Evolutionary conservation across 2,888 invertebrate species (phyloP).

Genomic region (Sinelater perroti): DNA sequence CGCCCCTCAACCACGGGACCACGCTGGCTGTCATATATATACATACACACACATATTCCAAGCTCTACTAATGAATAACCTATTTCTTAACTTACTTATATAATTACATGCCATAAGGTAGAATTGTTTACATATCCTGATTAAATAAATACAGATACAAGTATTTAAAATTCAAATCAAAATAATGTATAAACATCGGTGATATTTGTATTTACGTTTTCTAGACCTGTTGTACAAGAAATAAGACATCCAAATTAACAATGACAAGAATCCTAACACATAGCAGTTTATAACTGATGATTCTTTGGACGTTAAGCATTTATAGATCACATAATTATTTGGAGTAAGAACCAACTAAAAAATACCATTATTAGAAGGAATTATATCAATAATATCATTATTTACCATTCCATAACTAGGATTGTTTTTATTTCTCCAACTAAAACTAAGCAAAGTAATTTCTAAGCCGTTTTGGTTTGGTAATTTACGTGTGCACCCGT

Average conservation of each 20-base stretch:
- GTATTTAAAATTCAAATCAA: too few relatives aligned
- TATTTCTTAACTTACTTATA: too few relatives aligned
- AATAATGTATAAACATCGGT: slow-evolving; percentile 43
- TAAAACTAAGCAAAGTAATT: slow-evolving; percentile 92
- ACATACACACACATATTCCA: too few relatives aligned
- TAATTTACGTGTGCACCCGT: slow-evolving; percentile 76
- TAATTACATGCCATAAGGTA: too few relatives aligned
- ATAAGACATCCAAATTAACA: slow-evolving; percentile 57
- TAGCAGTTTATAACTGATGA: slow-evolving; percentile 74
- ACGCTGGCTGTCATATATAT: too few relatives aligned
- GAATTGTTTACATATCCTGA: too few relatives aligned
- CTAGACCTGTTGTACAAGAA: slow-evolving; percentile 41
- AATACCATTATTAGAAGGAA: too few relatives aligned
- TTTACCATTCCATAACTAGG: slow-evolving; percentile 91
- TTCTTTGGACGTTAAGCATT: slow-evolving; percentile 87
- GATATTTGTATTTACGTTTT: slow-evolving; percentile 48
- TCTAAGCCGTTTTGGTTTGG: slow-evolving; percentile 68
- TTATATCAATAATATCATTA: too few relatives aligned
- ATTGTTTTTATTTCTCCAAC: slow-evolving; percentile 92
- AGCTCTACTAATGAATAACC: too few relatives aligned
- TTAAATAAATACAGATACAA: too few relatives aligned
- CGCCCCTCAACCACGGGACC: too few relatives aligned
- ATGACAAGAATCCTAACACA: slow-evolving; percentile 64
- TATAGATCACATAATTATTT: slow-evolving; percentile 72
- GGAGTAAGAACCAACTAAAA: slow-evolving; percentile 80